Conservation (phyloP, 2,113 vertebrate species). For the Carettochelys insculpta region DNA sequence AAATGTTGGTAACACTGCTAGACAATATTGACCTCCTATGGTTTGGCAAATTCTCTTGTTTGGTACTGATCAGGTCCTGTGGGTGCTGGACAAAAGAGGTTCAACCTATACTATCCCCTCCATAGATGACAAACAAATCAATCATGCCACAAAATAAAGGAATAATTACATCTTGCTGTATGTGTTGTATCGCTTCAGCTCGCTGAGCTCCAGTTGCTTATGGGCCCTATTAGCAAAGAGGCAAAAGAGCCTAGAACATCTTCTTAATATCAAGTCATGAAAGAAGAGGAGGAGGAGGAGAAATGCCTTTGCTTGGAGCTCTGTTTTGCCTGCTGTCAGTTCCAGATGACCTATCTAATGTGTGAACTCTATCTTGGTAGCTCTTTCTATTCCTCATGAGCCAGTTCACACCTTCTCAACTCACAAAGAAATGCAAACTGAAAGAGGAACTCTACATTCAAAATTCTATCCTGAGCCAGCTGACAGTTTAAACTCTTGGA, state of each 20-base stretch:
- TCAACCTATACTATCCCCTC: neutral
- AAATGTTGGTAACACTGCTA: too few species aligned
- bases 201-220: neutral
- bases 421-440: neutral
- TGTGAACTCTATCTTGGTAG: neutral
- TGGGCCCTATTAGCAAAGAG: neutral
- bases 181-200: neutral
- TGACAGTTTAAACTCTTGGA: conserved; percentile 35
- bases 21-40: too few species aligned
- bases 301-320: neutral
- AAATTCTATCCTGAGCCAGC: conserved; percentile 36
- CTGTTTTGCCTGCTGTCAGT: neutral
- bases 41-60: too few species aligned
- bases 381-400: neutral
- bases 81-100: too few species aligned
- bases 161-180: neutral
- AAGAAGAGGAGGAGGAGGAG: neutral
- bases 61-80: too few species aligned
- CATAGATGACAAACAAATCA: neutral
- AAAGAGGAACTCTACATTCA: neutral
- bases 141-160: neutral
- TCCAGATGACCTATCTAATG: neutral
- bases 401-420: neutral
- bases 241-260: neutral
- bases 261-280: rapidly evolving